Percentiles rank a stretch among this genome's conserved stretches.
These are phyloP conservation scores for Larimichthys polyactis DNA, from an alignment of 2,113 vertebrate species.

Conservation along the genomic window DNA sequence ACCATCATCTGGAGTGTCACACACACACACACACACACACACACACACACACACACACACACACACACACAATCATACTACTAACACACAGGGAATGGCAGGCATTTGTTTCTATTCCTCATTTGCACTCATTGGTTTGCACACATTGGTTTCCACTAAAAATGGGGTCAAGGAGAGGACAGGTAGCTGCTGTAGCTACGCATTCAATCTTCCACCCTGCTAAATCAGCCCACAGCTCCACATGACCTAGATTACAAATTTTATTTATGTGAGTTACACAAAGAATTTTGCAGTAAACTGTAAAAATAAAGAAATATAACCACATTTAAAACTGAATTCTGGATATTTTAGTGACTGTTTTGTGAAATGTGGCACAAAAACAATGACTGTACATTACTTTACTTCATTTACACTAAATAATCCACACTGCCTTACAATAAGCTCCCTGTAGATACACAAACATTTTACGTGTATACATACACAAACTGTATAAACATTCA, in stretches of 20 bases:
- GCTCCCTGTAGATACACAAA: constrained; percentile 2
- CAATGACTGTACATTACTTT: not conserved
- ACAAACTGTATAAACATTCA: constrained; percentile 8
- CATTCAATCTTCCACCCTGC: constrained; percentile 23
- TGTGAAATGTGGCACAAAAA: not conserved
- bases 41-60: constrained; percentile 1
- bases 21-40: too few species aligned
- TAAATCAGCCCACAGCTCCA: constrained; percentile 4
- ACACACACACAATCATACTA: constrained; percentile 3
- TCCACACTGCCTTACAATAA: too few species aligned
- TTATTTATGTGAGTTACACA: not conserved
- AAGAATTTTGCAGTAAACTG: not conserved
- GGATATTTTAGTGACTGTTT: not conserved
- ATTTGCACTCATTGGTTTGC: not conserved
- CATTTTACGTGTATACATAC: not conserved
- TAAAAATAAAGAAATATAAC: not conserved
- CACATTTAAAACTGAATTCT: not conserved
- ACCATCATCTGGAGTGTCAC: constrained; percentile 39
- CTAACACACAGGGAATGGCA: not conserved
- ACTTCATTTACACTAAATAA: not conserved
- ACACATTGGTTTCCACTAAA: constrained; percentile 14
- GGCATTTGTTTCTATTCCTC: constrained; percentile 1
- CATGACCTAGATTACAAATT: constrained; percentile 23
- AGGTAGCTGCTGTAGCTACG: constrained; percentile 41
- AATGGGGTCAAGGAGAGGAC: constrained; percentile 52